A percentile compares a stretch with the other conserved stretches of the same genome.
Conservation (phyloP, 2,797 vertebrate genomes). For the Sebastolobus alascanus region DNA sequence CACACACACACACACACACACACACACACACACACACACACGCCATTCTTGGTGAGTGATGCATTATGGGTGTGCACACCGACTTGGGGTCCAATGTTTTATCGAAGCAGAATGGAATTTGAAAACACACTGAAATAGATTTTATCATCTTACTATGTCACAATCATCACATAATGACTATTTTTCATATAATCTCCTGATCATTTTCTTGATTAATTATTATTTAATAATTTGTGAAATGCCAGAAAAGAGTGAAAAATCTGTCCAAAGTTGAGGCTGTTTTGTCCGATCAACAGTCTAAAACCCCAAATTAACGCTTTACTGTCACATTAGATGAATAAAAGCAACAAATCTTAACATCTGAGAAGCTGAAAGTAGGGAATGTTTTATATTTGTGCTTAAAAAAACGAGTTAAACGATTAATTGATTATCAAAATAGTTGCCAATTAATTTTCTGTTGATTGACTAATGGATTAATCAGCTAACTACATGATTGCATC, state of each 20-base stretch:
- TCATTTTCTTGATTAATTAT: neutral
- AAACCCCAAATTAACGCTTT: neutral
- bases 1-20: neutral
- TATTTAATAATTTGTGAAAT: neutral
- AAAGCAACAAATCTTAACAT: neutral
- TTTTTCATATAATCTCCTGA: neutral
- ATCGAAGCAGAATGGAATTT: constrained; percentile 6
- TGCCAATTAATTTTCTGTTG: neutral
- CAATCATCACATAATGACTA: neutral
- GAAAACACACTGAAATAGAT: neutral
- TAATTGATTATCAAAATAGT: neutral
- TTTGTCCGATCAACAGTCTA: no score
- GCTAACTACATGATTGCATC: no score
- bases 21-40: neutral
- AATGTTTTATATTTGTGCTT: neutral
- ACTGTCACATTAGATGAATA: neutral
- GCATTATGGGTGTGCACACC: constrained; percentile 26
- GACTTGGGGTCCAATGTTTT: constrained; percentile 4
- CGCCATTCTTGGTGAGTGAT: constrained; percentile 49
- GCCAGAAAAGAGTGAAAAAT: neutral
- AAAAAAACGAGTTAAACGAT: no score
- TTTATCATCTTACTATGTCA: neutral
- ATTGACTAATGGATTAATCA: no score
- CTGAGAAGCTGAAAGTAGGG: neutral
- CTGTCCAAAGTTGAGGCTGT: neutral